phyloP scores from a whole-genome alignment of 1,140 invertebrate species.

The Rhopalosiphum padi region DNA sequence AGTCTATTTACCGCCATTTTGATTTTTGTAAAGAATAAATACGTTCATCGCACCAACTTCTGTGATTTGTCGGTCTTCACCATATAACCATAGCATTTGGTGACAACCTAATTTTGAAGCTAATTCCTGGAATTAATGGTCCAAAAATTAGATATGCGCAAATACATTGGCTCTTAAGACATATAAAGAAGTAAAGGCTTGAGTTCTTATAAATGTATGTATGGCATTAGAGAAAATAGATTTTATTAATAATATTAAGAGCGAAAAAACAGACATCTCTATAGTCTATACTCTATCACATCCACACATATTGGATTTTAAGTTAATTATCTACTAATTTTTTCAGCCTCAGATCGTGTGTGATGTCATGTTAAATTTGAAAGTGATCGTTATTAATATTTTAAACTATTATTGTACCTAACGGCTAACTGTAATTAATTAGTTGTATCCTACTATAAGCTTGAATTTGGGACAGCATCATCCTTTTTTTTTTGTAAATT shows the following conservation, averaged over 20 bases:
- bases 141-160: not conserved
- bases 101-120: slow-evolving; percentile 84
- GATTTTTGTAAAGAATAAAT: slow-evolving; percentile 87
- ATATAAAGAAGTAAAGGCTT: not conserved
- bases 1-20: slow-evolving; percentile 79
- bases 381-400: not conserved
- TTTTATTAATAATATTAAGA: not conserved
- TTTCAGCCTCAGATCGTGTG: not conserved
- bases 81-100: slow-evolving; percentile 97
- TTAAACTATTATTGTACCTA: not conserved
- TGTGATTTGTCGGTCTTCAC: slow-evolving; percentile 91
- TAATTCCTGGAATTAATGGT: slow-evolving; percentile 67
- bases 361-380: not conserved
- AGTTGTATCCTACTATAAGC: not conserved
- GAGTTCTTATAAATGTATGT: not conserved
- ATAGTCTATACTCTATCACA: no score
- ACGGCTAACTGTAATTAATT: not conserved
- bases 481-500: not conserved
- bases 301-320: not conserved
- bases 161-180: not conserved
- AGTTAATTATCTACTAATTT: not conserved
- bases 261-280: not conserved
- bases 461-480: not conserved
- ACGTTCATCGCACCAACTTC: slow-evolving; percentile 99
- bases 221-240: not conserved